Percentiles rank a stretch among this genome's conserved stretches.
phyloP scores from a whole-genome alignment of 2,113 vertebrate genomes.

The Colius striatus region DNA sequence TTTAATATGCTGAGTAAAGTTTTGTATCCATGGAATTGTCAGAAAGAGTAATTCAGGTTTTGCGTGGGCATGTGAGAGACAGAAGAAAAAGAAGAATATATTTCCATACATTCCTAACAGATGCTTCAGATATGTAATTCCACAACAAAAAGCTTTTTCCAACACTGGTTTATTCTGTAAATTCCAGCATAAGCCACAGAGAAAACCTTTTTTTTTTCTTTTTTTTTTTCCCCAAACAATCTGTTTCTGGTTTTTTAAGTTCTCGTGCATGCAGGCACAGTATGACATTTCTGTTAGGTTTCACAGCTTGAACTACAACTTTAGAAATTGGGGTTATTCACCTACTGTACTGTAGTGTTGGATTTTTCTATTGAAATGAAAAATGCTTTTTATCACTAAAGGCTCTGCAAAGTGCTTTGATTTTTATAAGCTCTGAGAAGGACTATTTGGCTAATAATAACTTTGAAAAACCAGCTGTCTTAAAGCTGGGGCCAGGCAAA shows the following conservation, averaged over 20 bases:
- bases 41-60: slow-evolving; percentile 17
- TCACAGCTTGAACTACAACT: slow-evolving; percentile 34
- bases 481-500: background rate
- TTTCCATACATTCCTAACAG: slow-evolving; percentile 40
- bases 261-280: background rate
- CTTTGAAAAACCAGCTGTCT: background rate
- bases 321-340: slow-evolving; percentile 27
- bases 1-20: slow-evolving; percentile 6
- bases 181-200: slow-evolving; percentile 32
- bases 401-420: background rate
- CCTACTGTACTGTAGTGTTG: slow-evolving; percentile 3
- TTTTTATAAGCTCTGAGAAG: background rate
- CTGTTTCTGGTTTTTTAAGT: slow-evolving; percentile 39
- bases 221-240: background rate
- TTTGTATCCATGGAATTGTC: background rate
- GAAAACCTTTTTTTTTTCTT: background rate
- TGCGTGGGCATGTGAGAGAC: background rate
- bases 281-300: slow-evolving; percentile 3
- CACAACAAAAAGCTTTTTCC: slow-evolving; percentile 27
- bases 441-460: slow-evolving; percentile 6
- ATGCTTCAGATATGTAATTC: slow-evolving; percentile 15
- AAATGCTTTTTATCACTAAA: slow-evolving; percentile 36
- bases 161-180: slow-evolving; percentile 15
- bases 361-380: slow-evolving; percentile 6
- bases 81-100: background rate